A percentile compares a stretch with the other conserved stretches of the same genome.
phyloP scores from a whole-genome alignment of 2,797 vertebrate species.

The Smutsia temminckii region DNA sequence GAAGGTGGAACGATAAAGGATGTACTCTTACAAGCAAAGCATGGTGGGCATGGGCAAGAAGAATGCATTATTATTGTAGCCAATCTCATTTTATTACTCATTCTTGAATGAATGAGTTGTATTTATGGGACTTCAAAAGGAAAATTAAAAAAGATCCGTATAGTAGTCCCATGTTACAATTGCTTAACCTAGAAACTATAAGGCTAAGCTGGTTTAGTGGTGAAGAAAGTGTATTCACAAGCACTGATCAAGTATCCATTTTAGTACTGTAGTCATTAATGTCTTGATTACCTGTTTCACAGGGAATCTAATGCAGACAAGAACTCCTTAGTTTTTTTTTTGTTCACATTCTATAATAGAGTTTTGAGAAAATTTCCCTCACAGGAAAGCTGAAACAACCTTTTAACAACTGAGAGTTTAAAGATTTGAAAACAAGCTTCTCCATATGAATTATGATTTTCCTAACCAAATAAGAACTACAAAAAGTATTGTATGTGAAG shows the following conservation, averaged over 20 bases:
- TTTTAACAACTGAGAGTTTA: neutral
- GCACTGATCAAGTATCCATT: neutral
- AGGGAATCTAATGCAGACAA: neutral
- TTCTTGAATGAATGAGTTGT: neutral
- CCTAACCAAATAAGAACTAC: neutral
- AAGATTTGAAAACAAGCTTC: neutral
- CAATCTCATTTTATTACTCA: neutral
- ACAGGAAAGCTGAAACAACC: neutral
- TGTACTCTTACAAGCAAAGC: neutral
- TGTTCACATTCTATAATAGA: neutral
- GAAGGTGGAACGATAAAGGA: neutral
- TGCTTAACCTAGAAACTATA: neutral
- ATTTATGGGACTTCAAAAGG: neutral
- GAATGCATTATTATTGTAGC: neutral
- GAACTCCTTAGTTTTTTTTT: neutral
- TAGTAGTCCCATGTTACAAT: neutral
- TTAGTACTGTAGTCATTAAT: neutral
- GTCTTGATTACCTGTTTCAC: neutral
- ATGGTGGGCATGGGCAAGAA: neutral
- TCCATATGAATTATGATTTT: neutral
- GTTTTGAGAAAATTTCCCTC: neutral
- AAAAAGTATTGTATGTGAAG: neutral
- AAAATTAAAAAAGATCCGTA: neutral
- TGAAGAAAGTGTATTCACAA: neutral
- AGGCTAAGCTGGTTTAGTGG: neutral